Evolutionary conservation across 2,888 invertebrate species (phyloP), one percentile per base, ranked within the genome.

Genomic region (Rhyacophila evoluta): DNA sequence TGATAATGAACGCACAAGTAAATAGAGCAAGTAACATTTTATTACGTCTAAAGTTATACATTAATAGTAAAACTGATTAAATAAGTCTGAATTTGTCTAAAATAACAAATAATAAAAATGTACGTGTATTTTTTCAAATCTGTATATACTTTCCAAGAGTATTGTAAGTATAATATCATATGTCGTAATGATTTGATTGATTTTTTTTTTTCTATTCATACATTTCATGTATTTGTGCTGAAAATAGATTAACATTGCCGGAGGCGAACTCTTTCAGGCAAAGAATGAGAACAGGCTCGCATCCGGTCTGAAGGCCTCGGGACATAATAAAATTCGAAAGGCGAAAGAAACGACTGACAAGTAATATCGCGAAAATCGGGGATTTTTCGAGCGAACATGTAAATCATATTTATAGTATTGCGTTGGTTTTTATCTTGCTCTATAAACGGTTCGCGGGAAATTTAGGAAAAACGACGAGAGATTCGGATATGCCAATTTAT

Each of bases 351-450:
- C 78, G 80, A 76, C 78, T 78, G 67, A 75, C 77, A 55, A 55
- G 79, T 37, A 77, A 73, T 77, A 74, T 38, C 71, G 74, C 74
- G 74, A 29, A 74, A 80, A 75, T 75, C 74, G 80, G 72, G 72
- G 77, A 77, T 77, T 77, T 77, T 68, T 72, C 29, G 25, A 72
- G 39, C 69, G 55, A 39, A 70, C 67, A 81, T 81, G 80, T 81
- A 81, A 81, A 81, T 81, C 80, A 81, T 81, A 81, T 81, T 81
- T 81, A 80, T 77, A 37, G 74, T 80, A 78, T 78, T 80, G 69
- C 75, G 36, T 55, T 19, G 55, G 55, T 55, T 55, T 55, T 55
- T 55, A 55, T 55, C 55, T 55, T 10, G 19, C 19, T 55, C 55
- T 55, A 55, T 55, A 55, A 55, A 55, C 55, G 25, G 55, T 55